Evolutionary conservation across 2,113 vertebrate species (phyloP), one percentile per base, ranked within the genome.

Genomic region (Hymenochirus boettgeri): DNA sequence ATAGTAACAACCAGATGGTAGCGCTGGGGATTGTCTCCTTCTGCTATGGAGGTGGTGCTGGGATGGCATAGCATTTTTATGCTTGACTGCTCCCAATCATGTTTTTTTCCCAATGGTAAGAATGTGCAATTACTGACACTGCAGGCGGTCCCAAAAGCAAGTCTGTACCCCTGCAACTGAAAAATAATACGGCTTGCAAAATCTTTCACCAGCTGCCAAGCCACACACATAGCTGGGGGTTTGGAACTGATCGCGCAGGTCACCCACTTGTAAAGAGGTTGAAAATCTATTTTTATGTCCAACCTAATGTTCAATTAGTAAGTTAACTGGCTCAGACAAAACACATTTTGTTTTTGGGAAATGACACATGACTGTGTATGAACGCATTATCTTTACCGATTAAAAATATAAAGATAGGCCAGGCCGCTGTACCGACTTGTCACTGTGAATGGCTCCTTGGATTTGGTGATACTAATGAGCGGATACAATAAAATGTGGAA

Each of bases 41-140:
- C 83, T 82, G 85, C 86, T 90, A 76, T 79, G 85, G 65, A 93
- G 92, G 89, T 98, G 94, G 93, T 92, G 92, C 89, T 82, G 85
- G 90, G 95, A 95, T 95, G 92, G 95, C 92, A 94, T 93, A 90
- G 86, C 90, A 89, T 88, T 94, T 94, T 98, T 98, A 89, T 83
- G 90, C 94, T 83, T 91, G 86, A 91, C 92, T 91, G 93, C 91
- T 85, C 88, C 90, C 84, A 95, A 91, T 96, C 90, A 95, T 85
- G 89, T 88, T 88, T 90, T 85, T 87, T 82, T 81, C 83, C 89
- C 91, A 93, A 91, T 89, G 86, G 86, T 76, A 87, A 93, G 91
- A 80, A 90, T 81, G 82, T 83, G 92, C 93, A 99, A 99, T 99
- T 99, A 99, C 91, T 80, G 74, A 78, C 91, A 87, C 91, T 80